phyloP scores from a whole-genome alignment of 2,113 vertebrate genomes.

The Forbesichthys agassizii region DNA sequence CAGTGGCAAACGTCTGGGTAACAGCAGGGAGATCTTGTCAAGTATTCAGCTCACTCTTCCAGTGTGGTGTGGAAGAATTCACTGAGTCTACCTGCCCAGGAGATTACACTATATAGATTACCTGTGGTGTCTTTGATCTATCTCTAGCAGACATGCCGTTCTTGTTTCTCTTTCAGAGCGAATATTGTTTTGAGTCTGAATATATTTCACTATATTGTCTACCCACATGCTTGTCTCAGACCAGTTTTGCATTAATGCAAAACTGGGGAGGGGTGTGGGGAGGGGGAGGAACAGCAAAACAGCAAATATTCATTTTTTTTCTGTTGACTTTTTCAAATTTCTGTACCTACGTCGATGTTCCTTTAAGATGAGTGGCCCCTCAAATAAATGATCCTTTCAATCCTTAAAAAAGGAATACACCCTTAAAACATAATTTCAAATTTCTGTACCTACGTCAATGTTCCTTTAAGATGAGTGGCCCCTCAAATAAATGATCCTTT shows the following conservation, averaged over 20 bases:
- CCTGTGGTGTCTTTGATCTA: conserved; percentile 55
- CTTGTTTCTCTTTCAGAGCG: conserved; percentile 43
- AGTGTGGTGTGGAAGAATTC: conserved; percentile 48
- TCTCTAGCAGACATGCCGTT: conserved; percentile 45
- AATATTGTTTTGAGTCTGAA: conserved; percentile 44
- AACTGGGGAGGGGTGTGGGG: background rate
- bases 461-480: conserved; percentile 40
- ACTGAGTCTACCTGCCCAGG: conserved; percentile 29
- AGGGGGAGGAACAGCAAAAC: conserved; percentile 11
- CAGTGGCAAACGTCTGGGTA: conserved; percentile 59
- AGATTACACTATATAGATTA: conserved; percentile 62
- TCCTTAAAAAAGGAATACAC: conserved; percentile 32
- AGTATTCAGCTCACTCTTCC: conserved; percentile 51
- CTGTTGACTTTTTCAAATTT: conserved; percentile 1
- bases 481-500: conserved; percentile 34
- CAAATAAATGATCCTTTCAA: conserved; percentile 24
- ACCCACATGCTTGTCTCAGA: conserved; percentile 8
- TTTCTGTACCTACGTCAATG: too few species aligned
- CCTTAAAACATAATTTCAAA: conserved; percentile 56
- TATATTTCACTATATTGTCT: conserved; percentile 36
- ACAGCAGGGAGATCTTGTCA: conserved; percentile 65
- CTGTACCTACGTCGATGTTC: conserved; percentile 13
- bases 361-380: conserved; percentile 41
- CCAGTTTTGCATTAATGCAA: conserved; percentile 31
- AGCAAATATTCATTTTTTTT: conserved; percentile 5